Percentiles rank a stretch among this genome's conserved stretches.
Evolutionary conservation across 2,797 vertebrate genomes (phyloP).

Genomic region (Setipinna tenuifilis): DNA sequence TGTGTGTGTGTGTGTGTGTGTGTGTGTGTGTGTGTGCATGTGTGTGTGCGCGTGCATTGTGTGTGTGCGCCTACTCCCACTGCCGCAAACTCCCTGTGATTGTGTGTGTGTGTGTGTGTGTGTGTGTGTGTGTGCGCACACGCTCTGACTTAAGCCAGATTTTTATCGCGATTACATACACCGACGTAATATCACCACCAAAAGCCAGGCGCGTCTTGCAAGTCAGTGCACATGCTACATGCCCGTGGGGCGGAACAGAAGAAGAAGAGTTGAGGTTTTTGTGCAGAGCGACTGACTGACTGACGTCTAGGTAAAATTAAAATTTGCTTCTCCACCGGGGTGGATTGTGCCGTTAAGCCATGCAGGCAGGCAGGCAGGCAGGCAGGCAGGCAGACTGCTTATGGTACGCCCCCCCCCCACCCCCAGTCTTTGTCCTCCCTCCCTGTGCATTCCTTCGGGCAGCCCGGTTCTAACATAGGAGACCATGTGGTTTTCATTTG

Average conservation of each 20-base stretch:
- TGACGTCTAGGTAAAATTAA: neutral
- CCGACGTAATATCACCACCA: neutral
- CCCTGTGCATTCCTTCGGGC: neutral
- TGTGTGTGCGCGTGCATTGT: slow-evolving; percentile 24
- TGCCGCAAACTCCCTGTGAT: too few relatives aligned
- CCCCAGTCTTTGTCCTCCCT: neutral
- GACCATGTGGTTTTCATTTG: slow-evolving; percentile 8
- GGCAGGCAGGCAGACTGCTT: too few relatives aligned
- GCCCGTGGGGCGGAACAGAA: neutral
- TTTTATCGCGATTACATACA: neutral
- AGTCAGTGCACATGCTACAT: neutral
- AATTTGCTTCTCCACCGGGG: neutral
- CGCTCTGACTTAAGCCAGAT: neutral
- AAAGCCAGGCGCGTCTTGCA: neutral
- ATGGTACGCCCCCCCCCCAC: too few relatives aligned
- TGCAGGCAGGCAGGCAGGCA: too few relatives aligned
- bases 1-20: slow-evolving; percentile 23
- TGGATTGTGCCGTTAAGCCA: neutral
- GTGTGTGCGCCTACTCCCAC: too few relatives aligned
- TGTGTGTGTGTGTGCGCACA: too few relatives aligned
- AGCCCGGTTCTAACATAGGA: neutral
- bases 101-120: too few relatives aligned
- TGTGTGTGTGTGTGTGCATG: slow-evolving; percentile 39
- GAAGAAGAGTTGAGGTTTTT: neutral
- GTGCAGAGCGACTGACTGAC: neutral